Evolutionary conservation across 2,113 vertebrate species (phyloP), one percentile per base, ranked within the genome.

Genomic region (Toxotes jaculatrix): DNA sequence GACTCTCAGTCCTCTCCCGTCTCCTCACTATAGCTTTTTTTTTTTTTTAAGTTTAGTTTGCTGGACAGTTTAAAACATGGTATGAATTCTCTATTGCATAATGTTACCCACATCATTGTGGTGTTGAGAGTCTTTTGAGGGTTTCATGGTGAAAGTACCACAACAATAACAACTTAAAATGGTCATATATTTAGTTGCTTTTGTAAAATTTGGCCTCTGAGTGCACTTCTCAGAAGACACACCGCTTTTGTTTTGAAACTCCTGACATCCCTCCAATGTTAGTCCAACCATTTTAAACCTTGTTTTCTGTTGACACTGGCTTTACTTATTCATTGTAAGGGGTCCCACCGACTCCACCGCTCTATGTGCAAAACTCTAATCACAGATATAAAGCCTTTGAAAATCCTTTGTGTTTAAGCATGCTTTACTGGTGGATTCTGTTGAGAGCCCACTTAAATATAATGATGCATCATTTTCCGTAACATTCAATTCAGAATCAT

Each of bases 91-190:
- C 67, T 34, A 53, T 87, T 88, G 74, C 13, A 23, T 42, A 81
- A 79, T 1, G 45, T 74, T 27, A 62, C 17, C 59, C 63, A 16
- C 49, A 56, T 4, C 43, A 57, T 40, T 82, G 74, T 79, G 75
- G 19, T 21, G 7, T 27, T 43, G 40, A 47, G 47, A 9, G 14
- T 73, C 87, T 80, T 79, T 32, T 0, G 77, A 77, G 79, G 38
- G 14, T 63, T 70, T 62, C 0, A 73, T 83, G 62, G 53, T 62
- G 7, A 81, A 89, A 81, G 23, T 1, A 63, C 36, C 14, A 47
- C 0, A 60, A 82, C 64, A 83, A 76, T 42, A 87, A 71, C 81
- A 57, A 17, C 16, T 67, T 80, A n/a, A 71, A 51, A 45, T 60
- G 19, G 34, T 36, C 31, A 11, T 61, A 51, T 42, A 71, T 74